Conservation (phyloP, 2,888 invertebrate genomes). For the Peribatodes rhomboidaria region DNA sequence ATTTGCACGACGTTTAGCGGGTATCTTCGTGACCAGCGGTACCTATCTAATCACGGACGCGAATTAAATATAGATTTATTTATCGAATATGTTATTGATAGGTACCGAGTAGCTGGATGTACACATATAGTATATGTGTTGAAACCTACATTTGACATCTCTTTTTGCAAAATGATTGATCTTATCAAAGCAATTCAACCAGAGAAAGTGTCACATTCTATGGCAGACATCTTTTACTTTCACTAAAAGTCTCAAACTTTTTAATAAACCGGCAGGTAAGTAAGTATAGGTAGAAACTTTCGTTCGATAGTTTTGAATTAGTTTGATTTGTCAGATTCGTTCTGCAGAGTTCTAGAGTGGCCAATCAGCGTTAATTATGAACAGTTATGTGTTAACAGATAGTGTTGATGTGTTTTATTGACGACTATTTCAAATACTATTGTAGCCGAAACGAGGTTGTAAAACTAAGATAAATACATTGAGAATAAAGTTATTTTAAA, state of each 20-base stretch:
- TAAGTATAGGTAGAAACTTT: slow-evolving; percentile 51
- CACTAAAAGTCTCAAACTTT: slow-evolving; percentile 60
- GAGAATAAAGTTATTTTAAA: background rate
- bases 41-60: slow-evolving; percentile 1
- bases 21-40: slow-evolving; percentile 3
- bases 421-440: background rate
- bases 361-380: slow-evolving; percentile 13
- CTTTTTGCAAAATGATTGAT: slow-evolving; percentile 50
- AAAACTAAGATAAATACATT: background rate
- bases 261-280: slow-evolving; percentile 40
- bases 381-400: slow-evolving; percentile 13
- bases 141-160: background rate
- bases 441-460: background rate
- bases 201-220: slow-evolving; percentile 72
- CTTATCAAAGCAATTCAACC: slow-evolving; percentile 49
- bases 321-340: slow-evolving; percentile 31
- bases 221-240: slow-evolving; percentile 61
- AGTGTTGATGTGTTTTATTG: too few species aligned
- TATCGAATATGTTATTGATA: background rate
- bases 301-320: slow-evolving; percentile 46
- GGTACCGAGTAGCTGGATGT: background rate
- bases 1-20: slow-evolving; percentile 8
- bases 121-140: too few species aligned
- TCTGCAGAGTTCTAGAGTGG: slow-evolving; percentile 11
- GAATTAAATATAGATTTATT: slow-evolving; percentile 6